A percentile compares a stretch with the other conserved stretches of the same genome.
phyloP scores from a whole-genome alignment of 1,140 invertebrate species.

The Diploscapter pachys region DNA sequence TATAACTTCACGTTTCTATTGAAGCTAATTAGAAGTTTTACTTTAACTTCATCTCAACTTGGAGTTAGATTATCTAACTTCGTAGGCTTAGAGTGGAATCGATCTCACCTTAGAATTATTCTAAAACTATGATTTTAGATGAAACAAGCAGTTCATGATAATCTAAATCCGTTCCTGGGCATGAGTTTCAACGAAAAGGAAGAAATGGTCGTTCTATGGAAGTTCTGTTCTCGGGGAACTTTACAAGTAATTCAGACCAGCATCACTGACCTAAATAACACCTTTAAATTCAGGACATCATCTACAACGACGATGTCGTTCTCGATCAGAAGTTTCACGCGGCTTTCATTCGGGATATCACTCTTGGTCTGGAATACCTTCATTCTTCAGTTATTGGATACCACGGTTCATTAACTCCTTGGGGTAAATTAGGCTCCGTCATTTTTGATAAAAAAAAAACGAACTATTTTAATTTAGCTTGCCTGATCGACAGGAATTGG shows the following conservation, averaged over 20 bases:
- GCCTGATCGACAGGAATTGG: conserved; percentile 58
- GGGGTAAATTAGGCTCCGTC: conserved; percentile 13
- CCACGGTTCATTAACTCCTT: conserved; percentile 55
- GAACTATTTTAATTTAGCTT: conserved; percentile 25
- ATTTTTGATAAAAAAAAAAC: too few relatives aligned
- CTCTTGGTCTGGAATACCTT: conserved; percentile 55
- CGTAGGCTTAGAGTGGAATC: too few relatives aligned
- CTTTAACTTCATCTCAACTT: too few relatives aligned
- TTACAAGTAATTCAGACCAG: conserved; percentile 35
- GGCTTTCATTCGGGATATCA: conserved; percentile 56
- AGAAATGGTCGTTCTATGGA: conserved; percentile 55
- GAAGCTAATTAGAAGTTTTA: too few relatives aligned
- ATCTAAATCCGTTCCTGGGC: conserved; percentile 57
- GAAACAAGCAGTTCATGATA: conserved; percentile 51
- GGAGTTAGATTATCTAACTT: background rate
- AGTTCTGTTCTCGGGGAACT: conserved; percentile 56
- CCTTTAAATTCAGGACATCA: conserved; percentile 46
- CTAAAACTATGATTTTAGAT: conserved; percentile 31
- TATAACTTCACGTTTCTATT: too few relatives aligned
- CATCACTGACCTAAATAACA: background rate
- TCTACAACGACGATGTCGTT: conserved; percentile 54
- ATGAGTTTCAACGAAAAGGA: conserved; percentile 58
- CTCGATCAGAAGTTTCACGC: conserved; percentile 55
- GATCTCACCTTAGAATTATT: background rate
- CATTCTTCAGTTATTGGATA: conserved; percentile 54